phyloP scores from a whole-genome alignment of 2,113 vertebrate genomes.

The Rhombomys opimus region DNA sequence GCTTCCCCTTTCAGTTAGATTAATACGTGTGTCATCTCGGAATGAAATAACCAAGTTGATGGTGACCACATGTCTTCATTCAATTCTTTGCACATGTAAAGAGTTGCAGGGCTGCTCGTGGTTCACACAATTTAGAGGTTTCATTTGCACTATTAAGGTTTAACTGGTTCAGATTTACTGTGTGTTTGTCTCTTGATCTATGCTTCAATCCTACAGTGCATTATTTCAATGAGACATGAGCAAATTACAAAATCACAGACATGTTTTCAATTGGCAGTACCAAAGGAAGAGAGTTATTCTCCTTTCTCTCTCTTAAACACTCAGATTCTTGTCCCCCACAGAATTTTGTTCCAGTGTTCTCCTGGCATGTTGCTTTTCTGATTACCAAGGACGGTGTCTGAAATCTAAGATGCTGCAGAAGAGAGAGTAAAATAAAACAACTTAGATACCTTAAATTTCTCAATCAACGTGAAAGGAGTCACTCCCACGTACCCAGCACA shows the following conservation, averaged over 20 bases:
- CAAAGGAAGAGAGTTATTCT: background rate
- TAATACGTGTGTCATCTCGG: constrained; percentile 87
- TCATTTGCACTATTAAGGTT: constrained; percentile 73
- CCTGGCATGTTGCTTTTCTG: background rate
- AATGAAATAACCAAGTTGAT: constrained; percentile 87
- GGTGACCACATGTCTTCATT: constrained; percentile 87
- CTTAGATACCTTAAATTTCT: background rate
- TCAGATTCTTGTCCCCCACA: background rate
- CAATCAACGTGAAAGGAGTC: background rate
- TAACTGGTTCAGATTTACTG: constrained; percentile 72
- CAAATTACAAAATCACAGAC: constrained; percentile 40
- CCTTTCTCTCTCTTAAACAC: constrained; percentile 51
- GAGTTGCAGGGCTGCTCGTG: constrained; percentile 77
- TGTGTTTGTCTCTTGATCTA: background rate
- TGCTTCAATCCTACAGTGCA: background rate
- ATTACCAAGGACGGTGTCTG: background rate
- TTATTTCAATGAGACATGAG: constrained; percentile 58
- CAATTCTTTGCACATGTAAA: constrained; percentile 74
- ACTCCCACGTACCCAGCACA: background rate
- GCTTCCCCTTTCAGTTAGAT: constrained; percentile 85
- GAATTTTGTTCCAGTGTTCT: constrained; percentile 15
- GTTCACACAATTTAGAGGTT: constrained; percentile 75
- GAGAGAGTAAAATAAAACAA: background rate
- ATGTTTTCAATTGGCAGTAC: background rate
- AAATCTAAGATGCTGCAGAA: constrained; percentile 43